These are phyloP conservation scores for Hydrophis major DNA, from an alignment of 2,797 vertebrate species.

Conservation along the genomic window DNA sequence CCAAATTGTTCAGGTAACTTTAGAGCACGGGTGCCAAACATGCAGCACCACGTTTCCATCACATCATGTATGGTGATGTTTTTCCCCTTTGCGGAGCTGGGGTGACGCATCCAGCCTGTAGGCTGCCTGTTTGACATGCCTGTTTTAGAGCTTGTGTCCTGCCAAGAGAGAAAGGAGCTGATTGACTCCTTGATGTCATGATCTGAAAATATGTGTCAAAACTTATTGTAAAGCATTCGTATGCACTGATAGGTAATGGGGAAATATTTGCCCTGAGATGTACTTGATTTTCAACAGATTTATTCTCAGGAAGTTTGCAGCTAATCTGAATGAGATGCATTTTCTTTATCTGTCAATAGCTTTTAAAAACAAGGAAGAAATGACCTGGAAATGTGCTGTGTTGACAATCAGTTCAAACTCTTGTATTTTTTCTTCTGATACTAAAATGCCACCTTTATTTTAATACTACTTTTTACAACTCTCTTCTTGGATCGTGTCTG, in stretches of 20 bases:
- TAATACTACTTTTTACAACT: neutral
- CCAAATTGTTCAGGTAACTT: neutral
- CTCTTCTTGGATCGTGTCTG: conserved; percentile 19
- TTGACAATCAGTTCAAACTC: conserved; percentile 72
- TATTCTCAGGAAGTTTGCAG: too few species aligned
- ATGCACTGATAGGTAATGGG: rapidly evolving
- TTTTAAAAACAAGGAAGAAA: conserved; percentile 32
- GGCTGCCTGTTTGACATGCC: too few species aligned
- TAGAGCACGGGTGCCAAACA: neutral
- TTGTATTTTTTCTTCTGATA: conserved; percentile 35
- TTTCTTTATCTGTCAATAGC: neutral
- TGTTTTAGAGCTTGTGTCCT: neutral
- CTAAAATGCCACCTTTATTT: conserved; percentile 22
- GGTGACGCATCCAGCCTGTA: too few species aligned
- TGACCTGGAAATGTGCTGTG: conserved; percentile 48
- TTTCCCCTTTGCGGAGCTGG: too few species aligned
- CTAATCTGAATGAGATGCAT: neutral
- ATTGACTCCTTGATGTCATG: neutral
- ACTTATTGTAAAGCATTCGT: neutral
- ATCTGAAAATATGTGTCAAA: neutral
- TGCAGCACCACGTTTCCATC: too few species aligned
- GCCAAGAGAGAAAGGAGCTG: neutral
- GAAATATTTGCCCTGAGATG: conserved; percentile 2
- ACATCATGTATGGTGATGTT: too few species aligned
- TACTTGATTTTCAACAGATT: neutral